These are phyloP conservation scores for Leptinotarsa lineolata DNA, from an alignment of 1,140 invertebrate species.

Conservation along the genomic window DNA sequence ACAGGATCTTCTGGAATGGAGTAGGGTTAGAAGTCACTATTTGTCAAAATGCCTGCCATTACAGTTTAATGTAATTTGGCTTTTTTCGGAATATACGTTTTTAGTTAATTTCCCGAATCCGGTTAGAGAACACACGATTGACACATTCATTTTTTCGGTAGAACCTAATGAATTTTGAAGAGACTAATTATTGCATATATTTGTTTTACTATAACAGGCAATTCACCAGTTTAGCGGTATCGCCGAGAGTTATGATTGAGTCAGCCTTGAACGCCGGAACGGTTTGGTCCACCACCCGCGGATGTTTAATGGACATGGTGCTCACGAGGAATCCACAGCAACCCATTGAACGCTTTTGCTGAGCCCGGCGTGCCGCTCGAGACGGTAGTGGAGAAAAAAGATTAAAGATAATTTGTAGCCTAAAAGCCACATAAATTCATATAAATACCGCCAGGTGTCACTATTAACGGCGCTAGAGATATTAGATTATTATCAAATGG, in stretches of 20 bases:
- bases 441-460: constrained; percentile 29
- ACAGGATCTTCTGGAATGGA: too few species aligned
- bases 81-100: too few species aligned
- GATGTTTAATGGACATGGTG: constrained; percentile 10
- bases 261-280: background rate
- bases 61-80: too few species aligned
- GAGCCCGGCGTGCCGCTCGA: background rate
- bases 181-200: too few species aligned
- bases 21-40: too few species aligned
- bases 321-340: constrained; percentile 1
- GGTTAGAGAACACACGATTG: too few species aligned
- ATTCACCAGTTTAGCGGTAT: background rate
- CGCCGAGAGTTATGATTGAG: background rate
- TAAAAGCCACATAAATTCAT: constrained; percentile 24
- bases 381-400: constrained; percentile 21
- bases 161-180: too few species aligned
- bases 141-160: too few species aligned
- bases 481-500: constrained; percentile 28
- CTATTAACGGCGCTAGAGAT: constrained; percentile 27
- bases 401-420: constrained; percentile 21
- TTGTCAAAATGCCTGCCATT: too few species aligned
- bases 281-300: background rate
- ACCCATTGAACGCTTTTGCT: constrained; percentile 12
- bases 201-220: too few species aligned
- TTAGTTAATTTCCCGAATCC: too few species aligned